Percentiles rank a stretch among this genome's conserved stretches.
These are phyloP conservation scores for Campoletis raptor DNA, from an alignment of 2,888 invertebrate genomes.

Conservation along the genomic window DNA sequence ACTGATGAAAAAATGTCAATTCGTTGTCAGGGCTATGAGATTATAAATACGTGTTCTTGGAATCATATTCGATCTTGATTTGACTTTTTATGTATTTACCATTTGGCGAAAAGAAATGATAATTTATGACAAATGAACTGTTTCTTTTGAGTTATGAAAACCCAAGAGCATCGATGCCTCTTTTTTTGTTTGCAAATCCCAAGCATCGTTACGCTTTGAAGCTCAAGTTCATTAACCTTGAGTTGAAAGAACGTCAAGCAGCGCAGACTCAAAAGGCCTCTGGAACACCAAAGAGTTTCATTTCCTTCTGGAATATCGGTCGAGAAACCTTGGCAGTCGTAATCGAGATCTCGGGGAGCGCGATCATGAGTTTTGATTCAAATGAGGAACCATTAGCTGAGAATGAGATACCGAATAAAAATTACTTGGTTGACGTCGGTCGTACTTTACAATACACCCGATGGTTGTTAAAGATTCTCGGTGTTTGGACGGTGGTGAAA, in stretches of 20 bases:
- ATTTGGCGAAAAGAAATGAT: not conserved
- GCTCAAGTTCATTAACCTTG: constrained; percentile 1
- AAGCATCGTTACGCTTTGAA: no score
- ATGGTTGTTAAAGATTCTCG: constrained; percentile 34
- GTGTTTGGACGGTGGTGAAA: constrained; percentile 57
- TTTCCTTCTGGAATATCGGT: not conserved
- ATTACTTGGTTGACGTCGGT: constrained; percentile 30
- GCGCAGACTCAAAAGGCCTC: constrained; percentile 24
- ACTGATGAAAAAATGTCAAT: not conserved
- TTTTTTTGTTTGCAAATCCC: not conserved
- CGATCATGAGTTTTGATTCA: constrained; percentile 18
- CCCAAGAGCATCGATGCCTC: not conserved
- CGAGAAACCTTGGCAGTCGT: not conserved
- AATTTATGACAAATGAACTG: constrained; percentile 30
- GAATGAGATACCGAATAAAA: constrained; percentile 18
- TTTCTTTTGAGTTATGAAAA: no score
- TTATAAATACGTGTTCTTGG: not conserved
- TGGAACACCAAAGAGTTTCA: not conserved
- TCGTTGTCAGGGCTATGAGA: not conserved
- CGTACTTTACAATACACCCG: constrained; percentile 30
- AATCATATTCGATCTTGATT: not conserved
- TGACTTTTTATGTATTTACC: not conserved
- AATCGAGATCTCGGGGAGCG: not conserved
- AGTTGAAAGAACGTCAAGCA: not conserved
- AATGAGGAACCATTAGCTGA: not conserved